Evolutionary conservation across 2,797 vertebrate species (phyloP).

Genomic region (Bradypodion pumilum): DNA sequence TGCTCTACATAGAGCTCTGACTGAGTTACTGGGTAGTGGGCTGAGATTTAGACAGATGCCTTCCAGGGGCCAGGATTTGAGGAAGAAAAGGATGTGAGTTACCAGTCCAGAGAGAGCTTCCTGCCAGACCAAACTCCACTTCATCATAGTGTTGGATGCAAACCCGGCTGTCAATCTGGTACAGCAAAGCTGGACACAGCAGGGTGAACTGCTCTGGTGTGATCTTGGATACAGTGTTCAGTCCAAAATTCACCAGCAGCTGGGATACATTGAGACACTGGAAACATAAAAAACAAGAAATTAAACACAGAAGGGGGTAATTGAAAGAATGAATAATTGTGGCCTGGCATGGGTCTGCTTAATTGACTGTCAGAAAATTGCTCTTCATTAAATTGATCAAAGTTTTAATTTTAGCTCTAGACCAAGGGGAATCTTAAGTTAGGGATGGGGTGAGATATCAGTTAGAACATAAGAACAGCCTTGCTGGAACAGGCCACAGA

Average conservation of each 20-base stretch:
- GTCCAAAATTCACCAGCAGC: slow-evolving; percentile 82
- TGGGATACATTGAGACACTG: slow-evolving; percentile 85
- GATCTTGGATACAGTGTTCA: slow-evolving; percentile 75
- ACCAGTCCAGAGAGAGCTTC: slow-evolving; percentile 54
- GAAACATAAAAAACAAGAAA: fast-evolving
- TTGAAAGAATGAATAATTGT: background rate
- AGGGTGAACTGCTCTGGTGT: slow-evolving; percentile 83
- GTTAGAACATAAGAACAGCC: too few relatives aligned
- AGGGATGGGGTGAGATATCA: background rate
- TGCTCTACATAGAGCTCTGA: background rate
- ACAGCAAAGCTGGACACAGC: slow-evolving; percentile 85
- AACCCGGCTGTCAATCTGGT: slow-evolving; percentile 86
- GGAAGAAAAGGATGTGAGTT: background rate
- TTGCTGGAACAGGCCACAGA: too few relatives aligned
- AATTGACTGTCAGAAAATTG: background rate
- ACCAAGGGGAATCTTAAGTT: background rate
- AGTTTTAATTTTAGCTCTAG: background rate
- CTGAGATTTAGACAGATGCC: background rate
- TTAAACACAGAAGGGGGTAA: too few relatives aligned
- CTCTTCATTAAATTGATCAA: background rate
- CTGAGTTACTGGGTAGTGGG: background rate
- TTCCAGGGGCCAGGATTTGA: background rate
- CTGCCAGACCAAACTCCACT: slow-evolving; percentile 26
- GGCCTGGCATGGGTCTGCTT: background rate
- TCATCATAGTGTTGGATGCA: slow-evolving; percentile 78